Evolutionary conservation across 2,888 invertebrate genomes (phyloP), one percentile per base, ranked within the genome.

Genomic region (Alviniconcha strummeri): DNA sequence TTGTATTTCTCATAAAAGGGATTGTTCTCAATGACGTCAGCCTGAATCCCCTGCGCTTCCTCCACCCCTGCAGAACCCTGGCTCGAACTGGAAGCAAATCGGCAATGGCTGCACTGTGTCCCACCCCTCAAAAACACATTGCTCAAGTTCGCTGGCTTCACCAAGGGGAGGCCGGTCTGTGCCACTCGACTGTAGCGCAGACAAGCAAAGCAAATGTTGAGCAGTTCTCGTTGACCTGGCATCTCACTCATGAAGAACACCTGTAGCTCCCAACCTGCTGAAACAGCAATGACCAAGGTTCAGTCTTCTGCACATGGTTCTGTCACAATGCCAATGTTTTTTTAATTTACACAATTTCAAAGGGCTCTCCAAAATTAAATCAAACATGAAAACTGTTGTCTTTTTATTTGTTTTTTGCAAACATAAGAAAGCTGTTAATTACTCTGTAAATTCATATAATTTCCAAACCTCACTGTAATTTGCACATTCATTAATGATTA

Each of bases 1-100:
- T 88, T 88, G 85, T 93, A 93, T 86, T 92, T 92, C 55, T 88
- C 88, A 88, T 88, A 93, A 85, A 90, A 92, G 19, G 92, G 92
- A 89, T 93, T 93, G 13, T 89, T 84, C 36, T 36, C 36, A 36
- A 36, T 36, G 36, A 36, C 36, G 36, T 36, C 36, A 36, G 36
- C 36, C 60, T 83, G 78, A 56, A 90, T 84, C 57, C 88, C 87
- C 67, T 84, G 56, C 5, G 77, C 64, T 55, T 79, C 80, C 77
- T 71, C 55, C 17, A 52, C 72, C 19, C 36, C 52, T 9, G n/a
- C 55, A 69, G 77, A 19, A 19, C 60, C 76, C 11, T 82, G 82
- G 2, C 6, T 15, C 1, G 77, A 17, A 36, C 36, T 3, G 1
- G 82, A 76, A 56, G 82, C 67, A 52, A 52, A 77, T 7, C 36